phyloP scores from a whole-genome alignment of 1,140 invertebrate genomes.

The Saccostrea cuccullata region DNA sequence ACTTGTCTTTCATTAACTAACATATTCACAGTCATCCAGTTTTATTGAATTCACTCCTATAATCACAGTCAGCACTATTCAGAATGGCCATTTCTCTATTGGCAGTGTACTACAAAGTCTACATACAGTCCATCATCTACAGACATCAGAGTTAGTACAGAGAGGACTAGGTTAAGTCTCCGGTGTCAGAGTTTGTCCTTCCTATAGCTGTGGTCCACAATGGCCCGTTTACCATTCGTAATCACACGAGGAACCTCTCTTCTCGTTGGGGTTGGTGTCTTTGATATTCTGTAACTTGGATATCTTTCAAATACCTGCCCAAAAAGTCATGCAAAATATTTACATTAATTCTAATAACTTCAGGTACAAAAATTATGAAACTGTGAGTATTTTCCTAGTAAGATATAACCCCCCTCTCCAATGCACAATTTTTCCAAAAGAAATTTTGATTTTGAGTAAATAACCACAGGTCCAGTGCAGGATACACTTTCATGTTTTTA shows the following conservation, averaged over 20 bases:
- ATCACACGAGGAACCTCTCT: constrained; percentile 65
- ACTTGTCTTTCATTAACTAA: background rate
- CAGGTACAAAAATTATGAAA: too few species aligned
- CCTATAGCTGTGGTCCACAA: constrained; percentile 61
- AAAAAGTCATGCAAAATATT: background rate
- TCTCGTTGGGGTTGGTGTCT: constrained; percentile 65
- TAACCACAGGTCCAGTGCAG: too few species aligned
- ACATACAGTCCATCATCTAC: background rate
- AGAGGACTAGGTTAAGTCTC: background rate
- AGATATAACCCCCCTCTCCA: too few species aligned
- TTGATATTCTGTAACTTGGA: constrained; percentile 53
- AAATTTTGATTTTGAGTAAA: too few species aligned
- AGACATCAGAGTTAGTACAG: background rate
- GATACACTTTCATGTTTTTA: too few species aligned
- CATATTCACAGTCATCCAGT: background rate
- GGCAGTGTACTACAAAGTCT: background rate
- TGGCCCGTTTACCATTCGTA: constrained; percentile 61
- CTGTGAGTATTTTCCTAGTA: too few species aligned
- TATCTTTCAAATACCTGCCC: constrained; percentile 58
- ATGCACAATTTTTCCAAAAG: too few species aligned
- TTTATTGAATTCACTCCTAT: background rate
- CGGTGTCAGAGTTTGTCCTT: constrained; percentile 64
- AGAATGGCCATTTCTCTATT: background rate
- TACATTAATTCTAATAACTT: background rate
- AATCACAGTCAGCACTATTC: background rate